Evolutionary conservation across 1,140 invertebrate species (phyloP).

Genomic region (Brachystomella parvula): DNA sequence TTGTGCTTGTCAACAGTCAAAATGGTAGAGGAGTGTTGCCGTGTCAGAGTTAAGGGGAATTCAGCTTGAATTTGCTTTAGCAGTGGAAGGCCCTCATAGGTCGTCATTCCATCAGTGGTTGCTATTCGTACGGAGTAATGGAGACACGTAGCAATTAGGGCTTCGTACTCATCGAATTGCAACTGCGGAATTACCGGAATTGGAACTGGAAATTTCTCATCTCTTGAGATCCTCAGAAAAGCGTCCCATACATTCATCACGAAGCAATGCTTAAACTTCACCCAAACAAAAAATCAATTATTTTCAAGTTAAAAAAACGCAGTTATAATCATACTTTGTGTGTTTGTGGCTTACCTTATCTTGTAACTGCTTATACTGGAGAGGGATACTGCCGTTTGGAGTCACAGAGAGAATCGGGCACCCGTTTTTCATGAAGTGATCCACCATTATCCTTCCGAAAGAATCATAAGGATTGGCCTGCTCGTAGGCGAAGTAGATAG

Average conservation of each 20-base stretch:
- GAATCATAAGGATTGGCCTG: constrained; percentile 32
- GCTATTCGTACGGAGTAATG: constrained; percentile 35
- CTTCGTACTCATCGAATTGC: constrained; percentile 37
- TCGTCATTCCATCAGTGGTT: neutral
- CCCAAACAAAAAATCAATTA: constrained; percentile 12
- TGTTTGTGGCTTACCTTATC: constrained; percentile 20
- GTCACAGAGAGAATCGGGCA: constrained; percentile 29
- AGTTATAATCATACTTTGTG: neutral
- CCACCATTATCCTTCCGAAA: constrained; percentile 36
- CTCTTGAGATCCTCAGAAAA: constrained; percentile 27
- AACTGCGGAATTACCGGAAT: neutral
- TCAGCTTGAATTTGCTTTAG: neutral
- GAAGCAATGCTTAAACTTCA: constrained; percentile 22
- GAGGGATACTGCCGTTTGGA: constrained; percentile 1
- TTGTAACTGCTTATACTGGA: constrained; percentile 24
- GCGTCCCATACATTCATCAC: constrained; percentile 34
- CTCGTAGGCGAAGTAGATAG: constrained; percentile 35
- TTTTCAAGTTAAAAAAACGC: neutral
- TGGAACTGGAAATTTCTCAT: constrained; percentile 13
- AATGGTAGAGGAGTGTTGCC: neutral
- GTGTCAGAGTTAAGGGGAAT: neutral
- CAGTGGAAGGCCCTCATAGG: too few relatives aligned
- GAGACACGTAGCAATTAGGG: constrained; percentile 34
- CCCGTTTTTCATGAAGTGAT: constrained; percentile 34
- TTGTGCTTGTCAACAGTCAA: neutral